A percentile compares a stretch with the other conserved stretches of the same genome.
These are phyloP conservation scores for Drosophila percnosoma DNA, from an alignment of 2,888 invertebrate species.

Conservation along the genomic window DNA sequence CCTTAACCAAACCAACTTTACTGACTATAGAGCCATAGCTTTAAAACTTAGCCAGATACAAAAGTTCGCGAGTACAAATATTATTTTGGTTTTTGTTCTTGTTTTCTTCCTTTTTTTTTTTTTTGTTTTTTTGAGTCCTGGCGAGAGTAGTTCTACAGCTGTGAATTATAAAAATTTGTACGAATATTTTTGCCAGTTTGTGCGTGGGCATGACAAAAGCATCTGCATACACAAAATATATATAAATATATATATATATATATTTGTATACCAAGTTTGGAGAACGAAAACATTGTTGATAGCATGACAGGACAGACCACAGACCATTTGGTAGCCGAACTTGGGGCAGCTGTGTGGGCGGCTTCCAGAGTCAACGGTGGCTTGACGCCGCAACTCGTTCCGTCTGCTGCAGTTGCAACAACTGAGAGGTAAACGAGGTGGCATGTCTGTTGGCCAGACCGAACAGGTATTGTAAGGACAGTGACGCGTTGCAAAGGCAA, in stretches of 20 bases:
- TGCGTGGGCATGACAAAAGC: slow-evolving; percentile 5
- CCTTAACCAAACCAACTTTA: neutral
- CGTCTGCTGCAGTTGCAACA: slow-evolving; percentile 3
- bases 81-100: neutral
- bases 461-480: neutral
- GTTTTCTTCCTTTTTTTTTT: neutral
- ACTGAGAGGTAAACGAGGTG: neutral
- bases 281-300: neutral
- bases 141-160: neutral
- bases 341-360: neutral
- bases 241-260: neutral
- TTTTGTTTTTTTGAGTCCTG: neutral
- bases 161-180: neutral
- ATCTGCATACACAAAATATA: neutral
- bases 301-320: slow-evolving; percentile 2
- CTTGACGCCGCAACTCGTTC: neutral
- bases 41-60: neutral
- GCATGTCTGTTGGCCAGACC: neutral
- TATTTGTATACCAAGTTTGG: neutral
- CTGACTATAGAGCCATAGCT: neutral
- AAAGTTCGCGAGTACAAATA: neutral
- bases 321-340: neutral
- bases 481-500: neutral
- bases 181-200: neutral
- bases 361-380: neutral